A percentile compares a stretch with the other conserved stretches of the same genome.
Conservation (phyloP, 2,888 invertebrate genomes). For the Cabera pusaria region DNA sequence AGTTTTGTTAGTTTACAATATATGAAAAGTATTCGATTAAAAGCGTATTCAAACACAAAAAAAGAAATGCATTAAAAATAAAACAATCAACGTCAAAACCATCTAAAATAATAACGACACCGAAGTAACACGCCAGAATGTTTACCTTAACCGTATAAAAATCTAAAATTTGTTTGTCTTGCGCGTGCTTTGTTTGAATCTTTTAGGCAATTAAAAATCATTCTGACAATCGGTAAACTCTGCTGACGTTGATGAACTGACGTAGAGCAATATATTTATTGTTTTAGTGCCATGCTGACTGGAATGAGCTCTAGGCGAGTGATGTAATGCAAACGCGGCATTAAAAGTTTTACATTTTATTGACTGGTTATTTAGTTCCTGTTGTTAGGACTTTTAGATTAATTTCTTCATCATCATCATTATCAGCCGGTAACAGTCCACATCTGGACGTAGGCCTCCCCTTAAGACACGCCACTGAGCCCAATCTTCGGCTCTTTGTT, state of each 20-base stretch:
- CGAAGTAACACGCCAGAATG: conserved; percentile 12
- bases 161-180: conserved; percentile 32
- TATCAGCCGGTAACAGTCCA: too few species aligned
- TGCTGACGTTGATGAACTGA: conserved; percentile 53
- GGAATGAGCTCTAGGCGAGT: conserved; percentile 20
- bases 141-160: conserved; percentile 21
- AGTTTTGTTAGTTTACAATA: too few species aligned
- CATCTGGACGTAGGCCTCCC: too few species aligned
- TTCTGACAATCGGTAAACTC: conserved; percentile 58
- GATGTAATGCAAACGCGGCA: conserved; percentile 17
- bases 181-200: conserved; percentile 35
- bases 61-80: background rate
- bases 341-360: conserved; percentile 11
- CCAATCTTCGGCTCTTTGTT: too few species aligned
- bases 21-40: too few species aligned
- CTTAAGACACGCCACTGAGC: too few species aligned
- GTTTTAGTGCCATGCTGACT: conserved; percentile 33
- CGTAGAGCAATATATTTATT: conserved; percentile 39
- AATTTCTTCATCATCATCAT: too few species aligned
- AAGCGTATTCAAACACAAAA: too few species aligned
- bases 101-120: conserved; percentile 5
- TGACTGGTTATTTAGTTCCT: conserved; percentile 1
- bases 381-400: too few species aligned
- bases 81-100: conserved; percentile 4
- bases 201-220: conserved; percentile 62